Base-by-base conservation (phyloP, 2,888 invertebrate species). In the Agonum fuliginosum region DNA sequence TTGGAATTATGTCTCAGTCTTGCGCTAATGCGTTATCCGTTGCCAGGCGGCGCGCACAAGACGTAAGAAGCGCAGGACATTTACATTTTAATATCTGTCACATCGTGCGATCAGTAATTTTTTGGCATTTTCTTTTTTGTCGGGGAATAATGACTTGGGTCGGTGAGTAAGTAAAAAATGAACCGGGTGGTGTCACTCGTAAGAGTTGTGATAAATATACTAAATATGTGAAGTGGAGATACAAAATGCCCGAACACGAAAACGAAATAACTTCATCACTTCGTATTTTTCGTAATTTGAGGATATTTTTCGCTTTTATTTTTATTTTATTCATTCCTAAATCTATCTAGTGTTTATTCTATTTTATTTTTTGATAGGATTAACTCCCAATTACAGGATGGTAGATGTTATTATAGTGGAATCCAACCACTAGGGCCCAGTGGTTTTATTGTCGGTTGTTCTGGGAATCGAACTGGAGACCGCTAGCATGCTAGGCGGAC, bases 11-110 rank as follows among this genome's bases (percentile, higher is more conserved):
- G 30, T 58, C 58, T 58, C 37, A 19, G 37, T 37, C 54, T 24
- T 46, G 24, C 27, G 14, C 12, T 72, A 51, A 72, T 54, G 41
- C 37, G 37, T 72, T 54, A 58, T 34, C 46, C 43, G 46, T 69
- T 69, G 10, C 43, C 69, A 70, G 70, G 37, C 30, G 30, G 37
- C 14, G n/a, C 6, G 14, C 5, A 10, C 48, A 30, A 19, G 70
- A 20, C 54, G 12, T 30, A 54, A 54, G 54, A 37, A 65, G 20
- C 46, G 41, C 62, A 62, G 14, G 70, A 54, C 58, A 72, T 72
- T 72, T 72, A 58, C 72, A 72, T 72, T 54, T 58, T 72, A 72
- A 72, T 72, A 72, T 72, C 72, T 54, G 72, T 72, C 72, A 72
- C 58, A 54, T 37, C 46, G 24, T 20, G 24, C 54, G 72, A 72